These are phyloP conservation scores for Falcunculus frontatus DNA, from an alignment of 2,113 vertebrate species.

Conservation along the genomic window DNA sequence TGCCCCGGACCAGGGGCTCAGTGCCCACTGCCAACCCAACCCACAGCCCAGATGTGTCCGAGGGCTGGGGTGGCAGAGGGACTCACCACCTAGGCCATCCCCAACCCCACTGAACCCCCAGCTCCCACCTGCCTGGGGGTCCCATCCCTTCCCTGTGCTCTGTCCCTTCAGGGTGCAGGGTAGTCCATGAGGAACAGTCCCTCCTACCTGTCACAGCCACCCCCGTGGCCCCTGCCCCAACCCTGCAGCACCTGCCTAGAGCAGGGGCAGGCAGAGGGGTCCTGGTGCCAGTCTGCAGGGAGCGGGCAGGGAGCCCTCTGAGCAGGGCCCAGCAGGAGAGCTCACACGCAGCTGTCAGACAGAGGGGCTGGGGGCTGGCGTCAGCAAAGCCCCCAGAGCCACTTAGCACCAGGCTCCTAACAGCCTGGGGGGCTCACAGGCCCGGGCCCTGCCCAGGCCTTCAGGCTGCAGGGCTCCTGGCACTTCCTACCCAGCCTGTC, in stretches of 20 bases:
- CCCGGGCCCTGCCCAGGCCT: fast-evolving
- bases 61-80: neutral
- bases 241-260: neutral
- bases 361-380: neutral
- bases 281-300: neutral
- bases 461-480: neutral
- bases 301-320: neutral
- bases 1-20: fast-evolving
- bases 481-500: neutral
- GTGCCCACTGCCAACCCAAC: neutral
- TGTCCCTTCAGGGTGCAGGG: fast-evolving
- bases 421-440: neutral
- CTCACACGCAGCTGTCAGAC: constrained; percentile 32
- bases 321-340: neutral
- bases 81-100: fast-evolving
- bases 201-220: neutral
- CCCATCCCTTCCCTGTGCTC: neutral
- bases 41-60: fast-evolving
- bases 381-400: neutral
- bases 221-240: fast-evolving
- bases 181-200: fast-evolving
- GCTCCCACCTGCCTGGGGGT: neutral
- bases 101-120: too few relatives aligned
- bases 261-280: neutral
- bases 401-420: constrained; percentile 46